Percentiles rank a stretch among this genome's conserved stretches.
phyloP scores from a whole-genome alignment of 2,888 invertebrate genomes.

The Andrena hattorfiana region DNA sequence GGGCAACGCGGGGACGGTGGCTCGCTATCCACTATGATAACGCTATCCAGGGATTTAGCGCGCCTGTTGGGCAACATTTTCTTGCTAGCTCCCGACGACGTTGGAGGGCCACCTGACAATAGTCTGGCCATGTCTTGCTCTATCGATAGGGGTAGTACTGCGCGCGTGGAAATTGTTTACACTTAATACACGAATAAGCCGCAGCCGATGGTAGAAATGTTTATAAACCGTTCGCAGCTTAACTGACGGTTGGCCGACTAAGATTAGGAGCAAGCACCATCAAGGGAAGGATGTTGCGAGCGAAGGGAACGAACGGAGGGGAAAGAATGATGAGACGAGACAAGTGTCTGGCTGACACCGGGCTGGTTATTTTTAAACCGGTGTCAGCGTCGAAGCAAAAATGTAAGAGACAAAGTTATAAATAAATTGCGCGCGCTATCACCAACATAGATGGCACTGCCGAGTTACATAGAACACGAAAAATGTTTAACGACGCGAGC shows the following conservation, averaged over 20 bases:
- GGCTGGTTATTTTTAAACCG: constrained; percentile 77
- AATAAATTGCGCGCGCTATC: constrained; percentile 72
- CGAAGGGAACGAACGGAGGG: constrained; percentile 23
- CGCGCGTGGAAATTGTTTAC: constrained; percentile 74
- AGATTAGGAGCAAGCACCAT: constrained; percentile 56
- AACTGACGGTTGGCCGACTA: constrained; percentile 28
- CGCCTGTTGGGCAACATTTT: constrained; percentile 79
- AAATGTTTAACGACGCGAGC: constrained; percentile 5
- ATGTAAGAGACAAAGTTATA: constrained; percentile 73
- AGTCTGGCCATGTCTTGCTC: constrained; percentile 84
- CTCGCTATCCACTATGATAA: constrained; percentile 85
- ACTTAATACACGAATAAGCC: constrained; percentile 70
- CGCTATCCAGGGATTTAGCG: constrained; percentile 83
- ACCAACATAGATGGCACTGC: constrained; percentile 71
- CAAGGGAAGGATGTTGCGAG: constrained; percentile 36
- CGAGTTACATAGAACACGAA: constrained; percentile 33
- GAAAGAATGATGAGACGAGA: constrained; percentile 46
- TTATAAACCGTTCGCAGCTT: constrained; percentile 25
- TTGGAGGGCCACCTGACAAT: constrained; percentile 71
- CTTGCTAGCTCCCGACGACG: constrained; percentile 62
- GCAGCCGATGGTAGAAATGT: constrained; percentile 51
- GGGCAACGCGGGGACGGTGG: constrained; percentile 90
- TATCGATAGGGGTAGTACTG: constrained; percentile 83
- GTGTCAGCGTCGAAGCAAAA: constrained; percentile 75
- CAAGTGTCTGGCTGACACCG: constrained; percentile 62